These are phyloP conservation scores for Paedocypris micromegethes DNA, from an alignment of 2,797 vertebrate species.

Conservation along the genomic window DNA sequence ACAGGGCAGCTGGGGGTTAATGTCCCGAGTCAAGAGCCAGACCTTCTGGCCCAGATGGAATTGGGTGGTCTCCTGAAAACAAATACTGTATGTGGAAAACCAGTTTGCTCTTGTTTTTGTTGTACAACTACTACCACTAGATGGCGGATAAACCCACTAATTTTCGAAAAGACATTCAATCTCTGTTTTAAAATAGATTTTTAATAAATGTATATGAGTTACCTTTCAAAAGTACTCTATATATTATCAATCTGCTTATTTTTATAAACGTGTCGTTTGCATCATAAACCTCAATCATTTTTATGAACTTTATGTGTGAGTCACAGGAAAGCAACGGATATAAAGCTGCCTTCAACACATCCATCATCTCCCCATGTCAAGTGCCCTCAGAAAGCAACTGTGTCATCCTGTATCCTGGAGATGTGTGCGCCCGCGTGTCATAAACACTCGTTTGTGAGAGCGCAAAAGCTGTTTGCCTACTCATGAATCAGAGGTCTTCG, in stretches of 20 bases:
- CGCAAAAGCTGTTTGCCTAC: constrained; percentile 28
- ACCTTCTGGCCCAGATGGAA: too few species aligned
- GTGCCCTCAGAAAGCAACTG: constrained; percentile 4
- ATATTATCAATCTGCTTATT: too few species aligned
- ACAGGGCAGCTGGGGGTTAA: too few species aligned
- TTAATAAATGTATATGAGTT: background rate
- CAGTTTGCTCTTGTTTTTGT: background rate
- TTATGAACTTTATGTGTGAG: background rate
- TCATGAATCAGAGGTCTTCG: constrained; percentile 40
- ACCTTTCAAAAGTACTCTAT: too few species aligned
- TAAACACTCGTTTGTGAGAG: constrained; percentile 11
- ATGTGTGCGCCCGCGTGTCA: constrained; percentile 14
- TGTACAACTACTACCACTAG: constrained; percentile 16
- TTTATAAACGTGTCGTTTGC: too few species aligned
- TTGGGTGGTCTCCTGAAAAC: too few species aligned
- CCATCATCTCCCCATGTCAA: constrained; percentile 21
- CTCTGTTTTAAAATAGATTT: background rate
- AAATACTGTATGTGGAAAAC: too few species aligned
- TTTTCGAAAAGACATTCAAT: too few species aligned
- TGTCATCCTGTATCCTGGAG: constrained; percentile 18
- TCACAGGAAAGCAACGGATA: constrained; percentile 14
- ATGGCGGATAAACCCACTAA: constrained; percentile 8
- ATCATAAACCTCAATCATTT: background rate
- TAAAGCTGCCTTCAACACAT: constrained; percentile 9
- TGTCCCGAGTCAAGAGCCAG: too few species aligned